phyloP scores from a whole-genome alignment of 2,113 vertebrate genomes.

The Pheucticus melanocephalus region DNA sequence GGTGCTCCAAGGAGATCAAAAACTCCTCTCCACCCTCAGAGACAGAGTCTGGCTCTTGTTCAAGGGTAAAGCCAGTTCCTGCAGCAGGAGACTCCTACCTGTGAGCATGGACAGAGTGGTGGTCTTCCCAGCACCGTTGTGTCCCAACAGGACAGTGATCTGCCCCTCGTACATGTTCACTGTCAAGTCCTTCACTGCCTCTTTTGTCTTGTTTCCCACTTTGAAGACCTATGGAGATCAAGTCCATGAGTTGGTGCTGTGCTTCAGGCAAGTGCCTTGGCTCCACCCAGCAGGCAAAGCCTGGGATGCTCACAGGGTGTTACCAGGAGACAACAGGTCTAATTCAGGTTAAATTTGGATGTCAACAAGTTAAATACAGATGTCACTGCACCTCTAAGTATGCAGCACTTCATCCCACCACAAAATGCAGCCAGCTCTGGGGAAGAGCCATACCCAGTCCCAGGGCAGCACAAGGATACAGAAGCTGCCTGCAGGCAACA shows the following conservation, averaged over 20 bases:
- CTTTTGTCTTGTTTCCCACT: conserved; percentile 79
- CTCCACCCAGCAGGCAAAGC: not conserved
- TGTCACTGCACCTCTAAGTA: not conserved
- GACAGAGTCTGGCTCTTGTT: not conserved
- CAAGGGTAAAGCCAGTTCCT: not conserved
- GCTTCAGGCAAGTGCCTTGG: not conserved
- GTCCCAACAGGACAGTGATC: conserved; percentile 87
- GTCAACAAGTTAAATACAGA: not conserved
- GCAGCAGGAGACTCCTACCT: conserved; percentile 61
- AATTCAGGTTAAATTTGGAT: not conserved
- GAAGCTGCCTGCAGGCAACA: not conserved
- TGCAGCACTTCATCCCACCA: not conserved
- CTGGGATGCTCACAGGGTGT: fast-evolving
- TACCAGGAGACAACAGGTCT: not conserved
- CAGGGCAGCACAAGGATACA: not conserved
- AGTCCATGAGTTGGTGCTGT: fast-evolving
- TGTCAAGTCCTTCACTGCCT: conserved; percentile 84
- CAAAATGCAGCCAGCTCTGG: not conserved
- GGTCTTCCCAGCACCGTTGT: conserved; percentile 92
- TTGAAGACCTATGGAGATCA: conserved; percentile 77
- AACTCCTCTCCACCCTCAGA: not conserved
- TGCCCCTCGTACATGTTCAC: conserved; percentile 93
- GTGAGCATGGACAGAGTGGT: conserved; percentile 91
- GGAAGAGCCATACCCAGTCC: not conserved
- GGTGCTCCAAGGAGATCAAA: not conserved